Conservation (phyloP, 2,888 invertebrate species). For the Lasioglossum zephyrum region DNA sequence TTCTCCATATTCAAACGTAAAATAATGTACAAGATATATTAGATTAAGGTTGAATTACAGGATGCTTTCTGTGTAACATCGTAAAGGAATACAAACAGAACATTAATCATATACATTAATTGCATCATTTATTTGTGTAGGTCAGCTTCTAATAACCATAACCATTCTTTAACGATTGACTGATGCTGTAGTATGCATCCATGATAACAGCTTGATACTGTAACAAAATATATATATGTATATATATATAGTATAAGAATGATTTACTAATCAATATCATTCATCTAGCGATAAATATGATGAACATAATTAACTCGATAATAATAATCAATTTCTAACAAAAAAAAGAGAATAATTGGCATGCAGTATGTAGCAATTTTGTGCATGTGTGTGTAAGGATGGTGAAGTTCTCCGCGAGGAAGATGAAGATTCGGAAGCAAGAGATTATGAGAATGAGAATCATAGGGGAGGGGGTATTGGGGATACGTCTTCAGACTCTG, state of each 20-base stretch:
- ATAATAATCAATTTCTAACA: conserved; percentile 53
- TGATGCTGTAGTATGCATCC: conserved; percentile 12
- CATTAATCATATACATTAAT: conserved; percentile 7
- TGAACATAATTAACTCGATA: conserved; percentile 35
- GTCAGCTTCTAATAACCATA: not conserved
- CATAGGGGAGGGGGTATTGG: conserved; percentile 78
- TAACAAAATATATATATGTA: not conserved
- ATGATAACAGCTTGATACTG: conserved; percentile 2
- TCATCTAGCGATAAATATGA: conserved; percentile 20
- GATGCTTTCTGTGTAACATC: conserved; percentile 5
- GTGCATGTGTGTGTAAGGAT: conserved; percentile 84
- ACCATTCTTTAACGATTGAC: not conserved
- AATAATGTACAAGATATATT: not conserved
- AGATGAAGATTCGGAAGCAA: conserved; percentile 83
- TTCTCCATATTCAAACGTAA: not conserved
- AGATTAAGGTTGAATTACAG: conserved; percentile 3
- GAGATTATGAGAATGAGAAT: conserved; percentile 80
- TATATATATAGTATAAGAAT: not conserved
- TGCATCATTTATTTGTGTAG: conserved; percentile 12
- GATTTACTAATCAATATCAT: conserved; percentile 24
- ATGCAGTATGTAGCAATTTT: conserved; percentile 82
- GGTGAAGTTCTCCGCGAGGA: conserved; percentile 85
- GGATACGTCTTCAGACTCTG: conserved; percentile 79
- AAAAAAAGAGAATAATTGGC: conserved; percentile 67
- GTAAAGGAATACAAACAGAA: not conserved